Evolutionary conservation across 2,113 vertebrate genomes (phyloP).

Genomic region (Aptenodytes forsteri): DNA sequence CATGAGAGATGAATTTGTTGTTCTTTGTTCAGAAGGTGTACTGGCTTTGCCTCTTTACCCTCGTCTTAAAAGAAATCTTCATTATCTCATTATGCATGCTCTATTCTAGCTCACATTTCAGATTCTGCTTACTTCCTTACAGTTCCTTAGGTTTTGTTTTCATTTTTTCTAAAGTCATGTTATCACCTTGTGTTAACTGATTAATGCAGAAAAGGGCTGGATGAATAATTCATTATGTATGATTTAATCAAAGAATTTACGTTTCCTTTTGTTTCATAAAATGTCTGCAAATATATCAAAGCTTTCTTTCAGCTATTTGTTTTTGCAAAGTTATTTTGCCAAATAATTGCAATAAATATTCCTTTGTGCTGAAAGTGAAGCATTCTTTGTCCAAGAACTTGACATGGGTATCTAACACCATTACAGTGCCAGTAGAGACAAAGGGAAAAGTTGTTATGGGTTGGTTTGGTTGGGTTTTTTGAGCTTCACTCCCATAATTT

Average conservation of each 20-base stretch:
- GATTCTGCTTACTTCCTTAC: slow-evolving; percentile 5
- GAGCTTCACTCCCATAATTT: not conserved
- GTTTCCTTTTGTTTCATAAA: slow-evolving; percentile 57
- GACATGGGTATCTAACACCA: not conserved
- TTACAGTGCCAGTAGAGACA: not conserved
- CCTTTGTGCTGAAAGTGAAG: not conserved
- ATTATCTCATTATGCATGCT: not conserved
- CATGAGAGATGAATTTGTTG: not conserved
- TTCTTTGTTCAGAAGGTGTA: not conserved
- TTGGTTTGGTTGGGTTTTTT: not conserved
- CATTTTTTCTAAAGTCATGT: slow-evolving; percentile 9
- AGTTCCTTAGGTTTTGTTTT: slow-evolving; percentile 5
- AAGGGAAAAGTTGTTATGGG: not conserved
- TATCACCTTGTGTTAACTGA: slow-evolving; percentile 54
- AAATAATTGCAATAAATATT: slow-evolving; percentile 54
- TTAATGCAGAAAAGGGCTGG: slow-evolving; percentile 29
- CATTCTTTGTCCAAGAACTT: not conserved
- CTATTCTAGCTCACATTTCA: not conserved
- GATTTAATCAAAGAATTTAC: slow-evolving; percentile 59
- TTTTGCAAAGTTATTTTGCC: slow-evolving; percentile 35
- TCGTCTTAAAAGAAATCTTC: not conserved
- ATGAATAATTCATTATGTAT: slow-evolving; percentile 57
- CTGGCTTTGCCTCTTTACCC: not conserved
- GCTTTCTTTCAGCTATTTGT: slow-evolving; percentile 49
- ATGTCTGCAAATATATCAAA: slow-evolving; percentile 55